Conservation (phyloP, 2,888 invertebrate genomes). For the Calameuta idolon region DNA sequence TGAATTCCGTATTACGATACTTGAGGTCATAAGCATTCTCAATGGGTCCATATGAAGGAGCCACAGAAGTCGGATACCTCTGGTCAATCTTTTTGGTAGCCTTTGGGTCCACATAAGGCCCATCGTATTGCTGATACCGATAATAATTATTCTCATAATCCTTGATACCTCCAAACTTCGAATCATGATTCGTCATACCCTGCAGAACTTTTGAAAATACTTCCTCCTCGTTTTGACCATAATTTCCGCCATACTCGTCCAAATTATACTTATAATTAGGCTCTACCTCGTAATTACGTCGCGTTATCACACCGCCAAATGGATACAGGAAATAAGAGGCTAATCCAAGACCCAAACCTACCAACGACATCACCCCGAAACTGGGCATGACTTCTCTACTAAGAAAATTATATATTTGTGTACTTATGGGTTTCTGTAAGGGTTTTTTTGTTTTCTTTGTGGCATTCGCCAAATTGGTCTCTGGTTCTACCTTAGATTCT, state of each 20-base stretch:
- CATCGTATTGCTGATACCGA: constrained; percentile 51
- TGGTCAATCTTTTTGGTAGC: constrained; percentile 56
- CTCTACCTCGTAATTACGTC: constrained; percentile 74
- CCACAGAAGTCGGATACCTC: constrained; percentile 39
- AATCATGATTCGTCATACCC: constrained; percentile 70
- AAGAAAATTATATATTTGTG: constrained; percentile 82
- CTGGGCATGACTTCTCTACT: constrained; percentile 86
- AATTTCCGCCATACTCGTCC: constrained; percentile 76
- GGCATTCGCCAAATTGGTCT: constrained; percentile 56
- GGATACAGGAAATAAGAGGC: constrained; percentile 84
- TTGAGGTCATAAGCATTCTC: constrained; percentile 48
- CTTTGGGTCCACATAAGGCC: constrained; percentile 62
- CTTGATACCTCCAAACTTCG: constrained; percentile 36
- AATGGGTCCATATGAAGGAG: constrained; percentile 42
- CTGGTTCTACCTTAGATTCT: constrained; percentile 65
- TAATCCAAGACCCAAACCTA: constrained; percentile 80
- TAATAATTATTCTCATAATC: constrained; percentile 48
- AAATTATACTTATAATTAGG: constrained; percentile 74
- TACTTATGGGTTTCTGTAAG: constrained; percentile 74
- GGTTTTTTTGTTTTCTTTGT: constrained; percentile 71
- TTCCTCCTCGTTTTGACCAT: constrained; percentile 82
- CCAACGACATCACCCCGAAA: constrained; percentile 79
- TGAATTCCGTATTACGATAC: constrained; percentile 55
- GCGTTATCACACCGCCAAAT: constrained; percentile 73
- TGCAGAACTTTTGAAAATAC: constrained; percentile 81